These are phyloP conservation scores for Helarctos malayanus DNA, from an alignment of 2,797 vertebrate species.

Conservation along the genomic window DNA sequence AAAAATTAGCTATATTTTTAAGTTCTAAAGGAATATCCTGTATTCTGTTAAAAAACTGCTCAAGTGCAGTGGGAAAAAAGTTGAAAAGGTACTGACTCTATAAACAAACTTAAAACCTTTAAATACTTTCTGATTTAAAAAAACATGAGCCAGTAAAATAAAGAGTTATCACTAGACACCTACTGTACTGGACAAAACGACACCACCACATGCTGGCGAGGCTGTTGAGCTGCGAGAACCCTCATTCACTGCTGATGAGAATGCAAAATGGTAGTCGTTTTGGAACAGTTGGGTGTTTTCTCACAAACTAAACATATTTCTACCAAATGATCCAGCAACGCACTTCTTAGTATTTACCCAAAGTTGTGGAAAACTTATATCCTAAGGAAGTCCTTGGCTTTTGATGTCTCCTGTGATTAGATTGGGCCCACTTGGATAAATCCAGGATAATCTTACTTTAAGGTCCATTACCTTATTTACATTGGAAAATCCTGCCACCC, in stretches of 20 bases:
- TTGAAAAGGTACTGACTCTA: background rate
- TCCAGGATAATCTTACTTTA: background rate
- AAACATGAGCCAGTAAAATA: background rate
- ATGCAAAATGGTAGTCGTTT: background rate
- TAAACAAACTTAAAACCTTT: background rate
- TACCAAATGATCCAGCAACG: background rate
- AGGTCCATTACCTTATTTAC: background rate
- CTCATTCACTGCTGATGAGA: background rate
- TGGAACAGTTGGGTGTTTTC: background rate
- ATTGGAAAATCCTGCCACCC: background rate
- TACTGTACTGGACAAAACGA: background rate
- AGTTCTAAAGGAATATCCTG: background rate
- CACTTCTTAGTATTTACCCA: background rate
- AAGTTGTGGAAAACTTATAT: background rate
- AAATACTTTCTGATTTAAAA: background rate
- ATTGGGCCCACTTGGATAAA: background rate
- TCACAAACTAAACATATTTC: background rate
- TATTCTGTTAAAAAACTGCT: background rate
- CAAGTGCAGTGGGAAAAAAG: background rate
- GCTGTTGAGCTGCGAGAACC: background rate
- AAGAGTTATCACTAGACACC: background rate
- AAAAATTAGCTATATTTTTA: background rate
- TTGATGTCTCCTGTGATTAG: background rate
- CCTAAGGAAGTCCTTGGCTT: background rate
- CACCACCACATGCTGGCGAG: background rate